These are phyloP conservation scores for Drosophila tanythrix DNA, from an alignment of 2,888 invertebrate species.

Conservation along the genomic window DNA sequence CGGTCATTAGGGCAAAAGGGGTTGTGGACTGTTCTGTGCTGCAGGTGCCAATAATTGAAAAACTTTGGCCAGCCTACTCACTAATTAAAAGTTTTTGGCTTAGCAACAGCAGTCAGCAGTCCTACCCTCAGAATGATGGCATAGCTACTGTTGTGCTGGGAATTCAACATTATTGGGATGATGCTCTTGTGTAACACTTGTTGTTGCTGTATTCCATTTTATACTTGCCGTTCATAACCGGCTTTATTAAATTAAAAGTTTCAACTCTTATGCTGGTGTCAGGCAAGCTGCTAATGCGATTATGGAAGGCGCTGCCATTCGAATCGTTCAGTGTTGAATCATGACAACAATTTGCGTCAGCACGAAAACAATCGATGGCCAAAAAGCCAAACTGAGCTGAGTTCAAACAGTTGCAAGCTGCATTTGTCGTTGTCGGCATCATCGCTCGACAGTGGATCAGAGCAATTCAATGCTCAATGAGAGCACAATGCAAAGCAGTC, in stretches of 20 bases:
- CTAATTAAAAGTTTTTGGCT: slow-evolving; percentile 73
- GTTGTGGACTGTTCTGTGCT: slow-evolving; percentile 16
- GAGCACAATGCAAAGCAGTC: slow-evolving; percentile 48
- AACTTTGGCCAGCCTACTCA: slow-evolving; percentile 69
- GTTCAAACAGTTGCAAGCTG: slow-evolving; percentile 31
- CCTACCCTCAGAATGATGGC: slow-evolving; percentile 32
- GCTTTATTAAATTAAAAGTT: slow-evolving; percentile 73
- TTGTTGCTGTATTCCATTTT: slow-evolving; percentile 24
- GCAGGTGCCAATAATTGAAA: slow-evolving; percentile 79
- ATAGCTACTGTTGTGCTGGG: slow-evolving; percentile 44
- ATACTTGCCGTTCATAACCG: slow-evolving; percentile 19
- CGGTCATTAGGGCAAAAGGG: slow-evolving; percentile 47
- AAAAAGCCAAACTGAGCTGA: slow-evolving; percentile 9
- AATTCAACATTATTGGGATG: slow-evolving; percentile 59
- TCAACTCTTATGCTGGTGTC: slow-evolving; percentile 27
- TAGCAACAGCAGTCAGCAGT: not conserved
- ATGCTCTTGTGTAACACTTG: slow-evolving; percentile 28
- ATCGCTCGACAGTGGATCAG: slow-evolving; percentile 50
- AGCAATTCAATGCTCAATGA: slow-evolving; percentile 45
- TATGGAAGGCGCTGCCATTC: slow-evolving; percentile 30
- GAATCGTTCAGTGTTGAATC: slow-evolving; percentile 30
- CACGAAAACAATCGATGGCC: slow-evolving; percentile 46
- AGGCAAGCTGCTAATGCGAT: slow-evolving; percentile 61
- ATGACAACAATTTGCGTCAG: slow-evolving; percentile 49
- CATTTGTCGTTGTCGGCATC: slow-evolving; percentile 25